These are phyloP conservation scores for Hyles vespertilio DNA, from an alignment of 1,140 invertebrate genomes.

Conservation along the genomic window DNA sequence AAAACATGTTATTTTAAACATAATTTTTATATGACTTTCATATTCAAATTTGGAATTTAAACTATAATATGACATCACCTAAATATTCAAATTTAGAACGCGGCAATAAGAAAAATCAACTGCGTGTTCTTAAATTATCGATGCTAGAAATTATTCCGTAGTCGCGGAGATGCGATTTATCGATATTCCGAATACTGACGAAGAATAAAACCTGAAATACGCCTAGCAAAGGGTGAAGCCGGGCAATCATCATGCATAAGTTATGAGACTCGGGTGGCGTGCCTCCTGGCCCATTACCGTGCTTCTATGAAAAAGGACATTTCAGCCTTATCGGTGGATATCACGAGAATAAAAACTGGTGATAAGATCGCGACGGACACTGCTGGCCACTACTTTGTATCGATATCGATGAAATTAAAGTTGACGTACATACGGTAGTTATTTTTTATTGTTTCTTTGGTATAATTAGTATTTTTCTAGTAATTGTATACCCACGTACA, in stretches of 20 bases:
- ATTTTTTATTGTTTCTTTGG: too few relatives aligned
- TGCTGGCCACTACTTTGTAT: slow-evolving; percentile 19
- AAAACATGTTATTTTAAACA: background rate
- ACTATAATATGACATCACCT: too few relatives aligned
- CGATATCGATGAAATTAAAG: slow-evolving; percentile 37
- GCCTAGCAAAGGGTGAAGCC: slow-evolving; percentile 64
- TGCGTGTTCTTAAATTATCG: too few relatives aligned
- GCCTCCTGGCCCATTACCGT: slow-evolving; percentile 60
- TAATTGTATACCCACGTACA: too few relatives aligned
- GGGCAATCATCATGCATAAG: slow-evolving; percentile 68
- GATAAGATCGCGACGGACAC: slow-evolving; percentile 59
- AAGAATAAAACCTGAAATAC: slow-evolving; percentile 19
- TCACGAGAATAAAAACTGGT: slow-evolving; percentile 67
- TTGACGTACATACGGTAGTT: too few relatives aligned
- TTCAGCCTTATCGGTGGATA: slow-evolving; percentile 67
- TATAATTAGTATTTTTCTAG: too few relatives aligned
- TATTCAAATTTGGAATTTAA: too few relatives aligned
- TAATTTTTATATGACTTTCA: too few relatives aligned
- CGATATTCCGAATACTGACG: slow-evolving; percentile 5
- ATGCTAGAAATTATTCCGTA: slow-evolving; percentile 7
- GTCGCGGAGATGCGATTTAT: slow-evolving; percentile 15
- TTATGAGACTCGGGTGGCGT: slow-evolving; percentile 61
- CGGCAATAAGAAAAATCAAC: too few relatives aligned
- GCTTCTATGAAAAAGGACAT: slow-evolving; percentile 74
- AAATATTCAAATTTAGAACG: too few relatives aligned